Evolutionary conservation across 2,888 invertebrate species (phyloP).

Genomic region (Caenorhabditis japonica): DNA sequence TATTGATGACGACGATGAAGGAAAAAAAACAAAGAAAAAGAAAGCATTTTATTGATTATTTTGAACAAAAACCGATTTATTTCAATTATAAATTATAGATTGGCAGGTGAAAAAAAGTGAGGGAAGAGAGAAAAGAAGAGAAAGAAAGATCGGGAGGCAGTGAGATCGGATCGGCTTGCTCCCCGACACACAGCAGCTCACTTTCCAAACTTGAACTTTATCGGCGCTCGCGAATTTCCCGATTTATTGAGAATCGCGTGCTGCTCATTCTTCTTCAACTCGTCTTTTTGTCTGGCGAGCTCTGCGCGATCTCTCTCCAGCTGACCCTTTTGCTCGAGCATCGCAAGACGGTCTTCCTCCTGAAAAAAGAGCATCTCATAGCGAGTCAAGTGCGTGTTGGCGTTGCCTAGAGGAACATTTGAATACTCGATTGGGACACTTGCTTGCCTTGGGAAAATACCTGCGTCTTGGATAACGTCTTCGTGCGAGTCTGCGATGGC

Average conservation of each 20-base stretch:
- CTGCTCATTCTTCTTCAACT: slow-evolving; percentile 70
- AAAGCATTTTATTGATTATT: not conserved
- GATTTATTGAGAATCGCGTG: slow-evolving; percentile 74
- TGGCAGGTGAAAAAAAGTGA: slow-evolving; percentile 1
- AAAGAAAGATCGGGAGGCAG: slow-evolving; percentile 1
- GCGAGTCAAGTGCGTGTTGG: not conserved
- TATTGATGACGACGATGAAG: too few species aligned
- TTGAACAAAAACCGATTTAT: not conserved
- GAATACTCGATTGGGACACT: not conserved
- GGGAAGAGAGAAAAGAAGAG: slow-evolving; percentile 4
- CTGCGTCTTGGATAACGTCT: slow-evolving; percentile 10
- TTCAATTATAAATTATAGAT: not conserved
- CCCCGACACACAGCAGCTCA: not conserved
- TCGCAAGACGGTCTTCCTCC: slow-evolving; percentile 75
- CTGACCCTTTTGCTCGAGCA: slow-evolving; percentile 71
- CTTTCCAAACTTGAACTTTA: slow-evolving; percentile 69
- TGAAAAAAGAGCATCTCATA: slow-evolving; percentile 53
- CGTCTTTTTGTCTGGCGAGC: slow-evolving; percentile 64
- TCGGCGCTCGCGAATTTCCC: slow-evolving; percentile 68
- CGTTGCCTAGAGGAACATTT: too few species aligned
- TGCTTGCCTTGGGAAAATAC: slow-evolving; percentile 9
- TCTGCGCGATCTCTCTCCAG: slow-evolving; percentile 71
- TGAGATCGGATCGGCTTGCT: not conserved
- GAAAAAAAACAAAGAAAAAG: not conserved
- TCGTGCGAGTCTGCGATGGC: slow-evolving; percentile 13